Evolutionary conservation across 2,888 invertebrate genomes (phyloP).

Genomic region (Apamea crenata): DNA sequence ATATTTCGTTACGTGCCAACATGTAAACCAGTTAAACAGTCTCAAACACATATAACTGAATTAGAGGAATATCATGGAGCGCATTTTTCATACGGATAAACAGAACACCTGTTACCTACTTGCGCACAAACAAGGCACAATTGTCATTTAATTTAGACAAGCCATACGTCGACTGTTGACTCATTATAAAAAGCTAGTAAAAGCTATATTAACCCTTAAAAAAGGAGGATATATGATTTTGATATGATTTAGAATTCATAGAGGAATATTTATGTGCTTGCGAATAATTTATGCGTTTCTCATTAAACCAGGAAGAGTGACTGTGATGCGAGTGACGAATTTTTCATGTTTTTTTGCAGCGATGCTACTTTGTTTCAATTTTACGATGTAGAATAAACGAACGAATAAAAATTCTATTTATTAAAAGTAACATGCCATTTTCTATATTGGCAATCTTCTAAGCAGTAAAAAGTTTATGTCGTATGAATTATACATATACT

Average conservation of each 20-base stretch:
- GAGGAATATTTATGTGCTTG: constrained; percentile 21
- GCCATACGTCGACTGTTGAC: constrained; percentile 66
- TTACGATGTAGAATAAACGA: constrained; percentile 49
- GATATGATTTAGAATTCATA: no score
- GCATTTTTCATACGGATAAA: constrained; percentile 74
- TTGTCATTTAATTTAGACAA: constrained; percentile 77
- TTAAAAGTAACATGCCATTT: constrained; percentile 46
- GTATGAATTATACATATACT: constrained; percentile 57
- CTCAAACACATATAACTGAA: constrained; percentile 46
- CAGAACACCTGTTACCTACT: constrained; percentile 78
- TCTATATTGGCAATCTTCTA: constrained; percentile 51
- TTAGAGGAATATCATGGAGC: constrained; percentile 69
- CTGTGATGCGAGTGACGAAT: constrained; percentile 15
- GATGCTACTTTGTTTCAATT: constrained; percentile 42
- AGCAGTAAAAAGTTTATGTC: constrained; percentile 50
- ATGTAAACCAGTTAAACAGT: constrained; percentile 32
- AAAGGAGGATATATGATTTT: constrained; percentile 37
- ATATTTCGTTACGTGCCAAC: constrained; percentile 9
- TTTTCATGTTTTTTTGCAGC: constrained; percentile 23
- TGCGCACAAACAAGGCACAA: constrained; percentile 71
- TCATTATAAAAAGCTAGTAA: no score
- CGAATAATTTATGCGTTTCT: constrained; percentile 31
- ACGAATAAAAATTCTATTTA: constrained; percentile 53
- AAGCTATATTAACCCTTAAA: constrained; percentile 64
- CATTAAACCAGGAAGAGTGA: constrained; percentile 24